Evolutionary conservation across 2,797 vertebrate genomes (phyloP).

Genomic region (Myotis daubentonii): DNA sequence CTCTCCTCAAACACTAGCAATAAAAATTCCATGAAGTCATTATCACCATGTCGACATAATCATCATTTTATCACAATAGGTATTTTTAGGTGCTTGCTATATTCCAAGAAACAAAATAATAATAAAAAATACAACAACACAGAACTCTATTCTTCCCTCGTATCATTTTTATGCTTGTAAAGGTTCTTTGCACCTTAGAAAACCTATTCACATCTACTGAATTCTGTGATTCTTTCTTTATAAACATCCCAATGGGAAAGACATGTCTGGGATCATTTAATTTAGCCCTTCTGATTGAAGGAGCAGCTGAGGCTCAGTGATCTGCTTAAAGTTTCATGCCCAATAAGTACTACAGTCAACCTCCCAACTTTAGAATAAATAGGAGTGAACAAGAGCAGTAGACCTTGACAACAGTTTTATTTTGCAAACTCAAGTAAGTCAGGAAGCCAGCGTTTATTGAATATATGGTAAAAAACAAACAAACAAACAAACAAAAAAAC

Average conservation of each 20-base stretch:
- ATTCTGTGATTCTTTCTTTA: background rate
- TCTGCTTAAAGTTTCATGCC: background rate
- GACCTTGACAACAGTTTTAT: background rate
- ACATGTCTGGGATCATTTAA: background rate
- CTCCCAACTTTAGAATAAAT: background rate
- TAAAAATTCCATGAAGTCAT: background rate
- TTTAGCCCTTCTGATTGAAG: background rate
- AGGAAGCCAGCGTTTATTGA: background rate
- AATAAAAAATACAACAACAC: background rate
- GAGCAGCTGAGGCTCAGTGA: background rate
- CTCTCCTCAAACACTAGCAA: background rate
- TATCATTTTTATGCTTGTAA: background rate
- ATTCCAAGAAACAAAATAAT: background rate
- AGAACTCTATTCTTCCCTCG: background rate
- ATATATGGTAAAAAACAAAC: background rate
- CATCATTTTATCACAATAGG: background rate
- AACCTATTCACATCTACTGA: background rate
- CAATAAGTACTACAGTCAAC: background rate
- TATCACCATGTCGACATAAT: background rate
- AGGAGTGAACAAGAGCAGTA: background rate
- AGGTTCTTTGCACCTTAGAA: background rate
- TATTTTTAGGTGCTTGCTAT: background rate
- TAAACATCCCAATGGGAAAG: background rate
- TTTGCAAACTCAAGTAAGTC: background rate
- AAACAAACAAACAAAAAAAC: background rate